A percentile compares a stretch with the other conserved stretches of the same genome.
Evolutionary conservation across 2,888 invertebrate genomes (phyloP).

Genomic region (Nomada goodeniana): DNA sequence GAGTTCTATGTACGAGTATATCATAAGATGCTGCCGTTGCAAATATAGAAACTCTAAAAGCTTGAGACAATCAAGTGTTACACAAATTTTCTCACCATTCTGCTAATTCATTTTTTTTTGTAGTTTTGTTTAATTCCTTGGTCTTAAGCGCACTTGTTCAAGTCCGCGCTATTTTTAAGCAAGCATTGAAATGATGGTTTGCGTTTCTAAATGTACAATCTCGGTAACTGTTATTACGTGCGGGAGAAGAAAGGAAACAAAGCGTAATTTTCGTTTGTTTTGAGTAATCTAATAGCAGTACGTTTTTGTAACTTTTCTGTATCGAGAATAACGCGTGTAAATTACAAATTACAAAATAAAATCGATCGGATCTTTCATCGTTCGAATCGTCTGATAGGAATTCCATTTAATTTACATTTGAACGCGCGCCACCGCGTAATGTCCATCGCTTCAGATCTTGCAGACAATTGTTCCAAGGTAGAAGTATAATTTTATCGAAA

Average conservation of each 20-base stretch:
- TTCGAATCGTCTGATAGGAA: slow-evolving; percentile 1
- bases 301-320: not conserved
- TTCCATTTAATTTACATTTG: slow-evolving; percentile 34
- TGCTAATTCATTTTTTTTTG: slow-evolving; percentile 4
- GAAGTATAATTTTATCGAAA: slow-evolving; percentile 46
- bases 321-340: slow-evolving; percentile 17
- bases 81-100: slow-evolving; percentile 25
- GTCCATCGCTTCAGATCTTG: slow-evolving; percentile 42
- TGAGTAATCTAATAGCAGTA: slow-evolving; percentile 5
- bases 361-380: not conserved
- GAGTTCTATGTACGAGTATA: slow-evolving; percentile 17
- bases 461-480: slow-evolving; percentile 48
- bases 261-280: not conserved
- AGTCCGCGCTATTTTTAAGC: slow-evolving; percentile 38
- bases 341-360: slow-evolving; percentile 12
- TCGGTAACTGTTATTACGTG: not conserved
- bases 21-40: slow-evolving; percentile 8
- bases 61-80: slow-evolving; percentile 41
- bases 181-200: slow-evolving; percentile 42
- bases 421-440: slow-evolving; percentile 37
- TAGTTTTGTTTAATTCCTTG: slow-evolving; percentile 34
- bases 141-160: slow-evolving; percentile 64
- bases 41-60: slow-evolving; percentile 45
- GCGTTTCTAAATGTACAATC: not conserved
- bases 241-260: not conserved